phyloP scores from a whole-genome alignment of 2,888 invertebrate species.

The Hypomecis atomaria region DNA sequence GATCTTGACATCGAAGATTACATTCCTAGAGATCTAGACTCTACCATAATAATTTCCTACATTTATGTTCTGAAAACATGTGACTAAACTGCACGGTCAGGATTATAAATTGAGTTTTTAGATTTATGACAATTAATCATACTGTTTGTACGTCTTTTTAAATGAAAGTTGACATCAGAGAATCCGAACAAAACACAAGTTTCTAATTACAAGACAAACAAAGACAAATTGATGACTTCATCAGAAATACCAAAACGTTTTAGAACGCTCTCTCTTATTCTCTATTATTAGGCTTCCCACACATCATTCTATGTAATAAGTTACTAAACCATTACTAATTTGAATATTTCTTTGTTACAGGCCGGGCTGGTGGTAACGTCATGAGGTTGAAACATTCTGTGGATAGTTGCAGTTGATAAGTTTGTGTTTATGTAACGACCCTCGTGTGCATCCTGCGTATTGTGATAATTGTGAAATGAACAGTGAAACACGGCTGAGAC shows the following conservation, averaged over 20 bases:
- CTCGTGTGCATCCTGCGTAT: conserved; percentile 43
- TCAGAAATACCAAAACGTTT: conserved; percentile 30
- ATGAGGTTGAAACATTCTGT: conserved; percentile 51
- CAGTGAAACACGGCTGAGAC: conserved; percentile 62
- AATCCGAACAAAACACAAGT: conserved; percentile 19
- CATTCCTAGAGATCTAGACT: background rate
- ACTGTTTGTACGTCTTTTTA: background rate
- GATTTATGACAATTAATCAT: background rate
- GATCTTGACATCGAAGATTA: conserved; percentile 3
- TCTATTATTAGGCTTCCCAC: conserved; percentile 37
- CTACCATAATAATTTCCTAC: background rate
- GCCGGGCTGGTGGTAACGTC: conserved; percentile 42
- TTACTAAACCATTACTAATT: conserved; percentile 46
- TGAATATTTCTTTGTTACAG: conserved; percentile 60
- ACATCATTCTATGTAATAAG: conserved; percentile 32
- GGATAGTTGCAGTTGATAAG: conserved; percentile 52
- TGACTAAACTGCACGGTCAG: background rate
- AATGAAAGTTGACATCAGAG: conserved; percentile 15
- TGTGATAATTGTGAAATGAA: conserved; percentile 64
- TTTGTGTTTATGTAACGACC: conserved; percentile 57
- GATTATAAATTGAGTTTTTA: background rate
- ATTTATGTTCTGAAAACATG: background rate
- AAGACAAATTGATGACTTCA: conserved; percentile 29
- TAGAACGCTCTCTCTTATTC: conserved; percentile 33
- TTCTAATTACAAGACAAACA: conserved; percentile 33